Base-by-base conservation (phyloP, 2,797 vertebrate species). In the Macropus fuliginosus region DNA sequence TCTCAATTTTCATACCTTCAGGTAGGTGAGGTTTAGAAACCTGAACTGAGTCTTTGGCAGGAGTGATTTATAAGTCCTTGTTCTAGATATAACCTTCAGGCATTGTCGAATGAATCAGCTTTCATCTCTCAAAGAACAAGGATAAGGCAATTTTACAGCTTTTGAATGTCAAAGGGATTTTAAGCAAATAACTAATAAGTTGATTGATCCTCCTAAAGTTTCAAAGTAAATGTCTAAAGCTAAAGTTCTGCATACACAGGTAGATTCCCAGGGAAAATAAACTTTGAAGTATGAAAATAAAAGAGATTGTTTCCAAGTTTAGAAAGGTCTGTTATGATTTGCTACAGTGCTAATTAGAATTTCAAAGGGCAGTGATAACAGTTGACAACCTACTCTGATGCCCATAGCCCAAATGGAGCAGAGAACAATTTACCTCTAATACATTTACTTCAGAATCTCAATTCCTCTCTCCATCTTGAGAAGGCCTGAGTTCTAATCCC, bases 111-210 rank as follows among this genome's bases (percentile, higher is more conserved):
- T 87, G 74, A 87, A 87, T 87, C 74, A 87, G 74, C 74, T 87
- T 87, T 87, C 74, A 87, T 87, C 74, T 87, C 74, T 87, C 74
- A 87, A 87, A 87, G 74, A 87, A 87, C 74, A 87, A 87, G 74
- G 21, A 50, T 50, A 87, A 87, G 40, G 74, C 74, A 87, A 87
- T 87, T 87, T 87, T 87, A 87, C 74, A 87, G 74, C 40, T 87
- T 87, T 87, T 50, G 74, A 87, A 87, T 87, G 74, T 87, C 74
- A 87, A 87, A 50, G 40, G 40, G 74, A 87, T 87, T 87, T 87
- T 87, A 87, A 87, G 74, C 74, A 87, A 87, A 87, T 87, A 50
- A 87, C 74, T 87, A 87, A 87, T 87, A 87, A 87, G 74, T 87
- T 87, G 74, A 87, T 87, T 87, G 74, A 87, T 87, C 74, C 74